A percentile compares a stretch with the other conserved stretches of the same genome.
These are phyloP conservation scores for Agelaius tricolor DNA, from an alignment of 2,113 vertebrate genomes.

Conservation along the genomic window DNA sequence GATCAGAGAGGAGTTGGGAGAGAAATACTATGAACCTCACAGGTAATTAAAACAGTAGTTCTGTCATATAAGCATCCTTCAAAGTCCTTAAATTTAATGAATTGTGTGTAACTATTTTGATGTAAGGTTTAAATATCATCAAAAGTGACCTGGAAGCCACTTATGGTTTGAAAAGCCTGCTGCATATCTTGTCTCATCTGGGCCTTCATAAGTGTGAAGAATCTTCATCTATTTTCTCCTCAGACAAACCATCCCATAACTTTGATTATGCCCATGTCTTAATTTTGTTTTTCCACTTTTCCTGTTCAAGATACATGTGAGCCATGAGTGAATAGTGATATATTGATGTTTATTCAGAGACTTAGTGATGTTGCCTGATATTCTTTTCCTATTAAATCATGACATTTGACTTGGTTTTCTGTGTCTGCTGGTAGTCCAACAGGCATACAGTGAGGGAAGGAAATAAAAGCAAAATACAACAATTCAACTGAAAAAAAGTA, in stretches of 20 bases:
- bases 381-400: neutral
- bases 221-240: neutral
- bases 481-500: rapidly evolving
- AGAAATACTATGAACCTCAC: neutral
- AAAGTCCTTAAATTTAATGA: neutral
- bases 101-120: neutral
- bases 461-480: neutral
- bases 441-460: neutral
- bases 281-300: neutral
- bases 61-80: neutral
- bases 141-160: neutral
- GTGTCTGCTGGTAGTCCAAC: neutral
- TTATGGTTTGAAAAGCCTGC: neutral
- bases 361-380: neutral
- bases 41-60: neutral
- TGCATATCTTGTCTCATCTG: neutral
- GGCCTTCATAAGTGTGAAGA: neutral
- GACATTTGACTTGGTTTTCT: neutral
- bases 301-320: neutral
- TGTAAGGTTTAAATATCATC: neutral
- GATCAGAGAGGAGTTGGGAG: neutral
- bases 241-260: neutral
- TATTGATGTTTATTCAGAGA: neutral
- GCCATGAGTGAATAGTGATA: neutral
- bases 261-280: neutral